phyloP scores from a whole-genome alignment of 2,113 vertebrate species.

The Myrmecophaga tridactyla region DNA sequence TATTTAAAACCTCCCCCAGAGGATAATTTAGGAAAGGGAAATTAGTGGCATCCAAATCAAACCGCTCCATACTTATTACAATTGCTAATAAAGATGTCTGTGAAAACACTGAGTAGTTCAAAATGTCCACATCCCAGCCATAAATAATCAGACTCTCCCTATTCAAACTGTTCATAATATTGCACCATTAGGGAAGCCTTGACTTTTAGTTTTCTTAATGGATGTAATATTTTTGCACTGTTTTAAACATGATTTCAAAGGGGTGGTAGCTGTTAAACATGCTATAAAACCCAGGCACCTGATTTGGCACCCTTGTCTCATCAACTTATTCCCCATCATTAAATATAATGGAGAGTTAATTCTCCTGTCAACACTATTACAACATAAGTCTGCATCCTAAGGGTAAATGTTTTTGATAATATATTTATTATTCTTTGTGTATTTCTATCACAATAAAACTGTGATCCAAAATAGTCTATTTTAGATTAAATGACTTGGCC shows the following conservation, averaged over 20 bases:
- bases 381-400: background rate
- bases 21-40: constrained; percentile 26
- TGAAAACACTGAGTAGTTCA: background rate
- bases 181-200: background rate
- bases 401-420: background rate
- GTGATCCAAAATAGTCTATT: background rate
- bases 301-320: background rate
- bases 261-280: background rate
- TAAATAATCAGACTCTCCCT: background rate
- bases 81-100: background rate
- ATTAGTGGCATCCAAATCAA: background rate
- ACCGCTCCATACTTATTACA: background rate
- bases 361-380: background rate
- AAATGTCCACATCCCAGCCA: background rate
- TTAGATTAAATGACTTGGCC: background rate
- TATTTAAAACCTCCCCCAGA: background rate
- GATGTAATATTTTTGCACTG: background rate
- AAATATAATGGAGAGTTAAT: background rate
- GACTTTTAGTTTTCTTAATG: constrained; percentile 24
- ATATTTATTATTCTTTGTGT: background rate
- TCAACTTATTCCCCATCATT: background rate
- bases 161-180: background rate
- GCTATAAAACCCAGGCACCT: background rate
- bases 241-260: background rate
- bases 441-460: background rate